Conservation (phyloP, 2,888 invertebrate genomes). For the Leptopilina myrica region DNA sequence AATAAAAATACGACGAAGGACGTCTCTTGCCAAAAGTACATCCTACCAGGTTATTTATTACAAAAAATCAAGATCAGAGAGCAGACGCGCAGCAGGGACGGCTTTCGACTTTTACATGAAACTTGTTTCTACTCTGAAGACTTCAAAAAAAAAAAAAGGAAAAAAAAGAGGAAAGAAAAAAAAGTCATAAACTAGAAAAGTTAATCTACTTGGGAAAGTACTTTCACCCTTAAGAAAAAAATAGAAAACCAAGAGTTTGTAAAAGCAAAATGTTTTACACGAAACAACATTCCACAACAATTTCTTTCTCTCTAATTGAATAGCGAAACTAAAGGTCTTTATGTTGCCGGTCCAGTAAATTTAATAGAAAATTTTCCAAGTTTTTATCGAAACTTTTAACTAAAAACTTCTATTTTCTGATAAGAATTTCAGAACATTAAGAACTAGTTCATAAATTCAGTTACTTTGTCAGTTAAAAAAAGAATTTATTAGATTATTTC, state of each 20-base stretch:
- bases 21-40: conserved; percentile 37
- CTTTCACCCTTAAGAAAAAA: conserved; percentile 15
- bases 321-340: background rate
- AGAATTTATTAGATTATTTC: no score
- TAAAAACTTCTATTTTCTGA: no score
- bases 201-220: conserved; percentile 35
- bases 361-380: background rate
- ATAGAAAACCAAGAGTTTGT: background rate
- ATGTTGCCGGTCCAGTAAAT: background rate
- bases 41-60: conserved; percentile 34
- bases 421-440: no score
- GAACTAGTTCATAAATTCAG: background rate
- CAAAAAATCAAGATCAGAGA: conserved; percentile 34
- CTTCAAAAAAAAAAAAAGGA: background rate
- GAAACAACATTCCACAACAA: conserved; percentile 14
- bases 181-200: conserved; percentile 29
- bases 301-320: conserved; percentile 9
- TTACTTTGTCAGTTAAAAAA: no score
- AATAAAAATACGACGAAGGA: conserved; percentile 35
- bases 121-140: conserved; percentile 17
- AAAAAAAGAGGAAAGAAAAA: no score
- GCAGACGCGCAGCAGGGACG: conserved; percentile 28
- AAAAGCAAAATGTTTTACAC: conserved; percentile 1
- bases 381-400: no score
- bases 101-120: conserved; percentile 8